Conservation (phyloP, 2,888 invertebrate species). For the Parthenolecanium corni region DNA sequence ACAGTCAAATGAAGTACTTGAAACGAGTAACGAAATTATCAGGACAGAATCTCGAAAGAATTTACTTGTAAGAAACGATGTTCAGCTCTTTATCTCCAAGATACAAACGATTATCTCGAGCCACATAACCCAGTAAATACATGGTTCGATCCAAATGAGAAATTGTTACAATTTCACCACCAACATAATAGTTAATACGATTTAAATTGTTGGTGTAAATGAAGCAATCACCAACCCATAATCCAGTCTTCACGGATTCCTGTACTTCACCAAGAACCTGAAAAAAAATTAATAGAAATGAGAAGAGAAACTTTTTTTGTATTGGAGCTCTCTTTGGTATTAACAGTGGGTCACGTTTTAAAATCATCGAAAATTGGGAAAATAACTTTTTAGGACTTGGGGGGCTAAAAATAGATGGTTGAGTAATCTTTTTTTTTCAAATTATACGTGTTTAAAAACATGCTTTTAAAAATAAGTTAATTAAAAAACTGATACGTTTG, state of each 20-base stretch:
- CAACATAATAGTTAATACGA: constrained; percentile 96
- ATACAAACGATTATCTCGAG: constrained; percentile 89
- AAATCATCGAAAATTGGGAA: too few relatives aligned
- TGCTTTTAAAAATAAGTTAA: too few relatives aligned
- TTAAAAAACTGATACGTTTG: too few relatives aligned
- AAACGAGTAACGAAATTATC: too few relatives aligned
- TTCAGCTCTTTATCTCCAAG: constrained; percentile 95
- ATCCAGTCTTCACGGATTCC: constrained; percentile 84
- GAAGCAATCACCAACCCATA: constrained; percentile 99
- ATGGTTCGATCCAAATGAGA: constrained; percentile 94
- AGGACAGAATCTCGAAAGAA: too few relatives aligned
- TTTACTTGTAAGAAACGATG: constrained; percentile 75
- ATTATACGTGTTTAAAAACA: too few relatives aligned
- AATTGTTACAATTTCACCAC: constrained; percentile 96
- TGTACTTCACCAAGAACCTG: constrained; percentile 75
- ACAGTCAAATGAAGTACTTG: too few relatives aligned
- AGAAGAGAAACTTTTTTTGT: neutral
- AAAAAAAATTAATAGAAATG: constrained; percentile 32
- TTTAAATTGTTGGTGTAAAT: constrained; percentile 97
- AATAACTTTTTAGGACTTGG: too few relatives aligned
- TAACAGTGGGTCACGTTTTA: too few relatives aligned
- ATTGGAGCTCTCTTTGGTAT: too few relatives aligned
- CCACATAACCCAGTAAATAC: constrained; percentile 92
- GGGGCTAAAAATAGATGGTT: too few relatives aligned
- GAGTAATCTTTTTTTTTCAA: too few relatives aligned